phyloP scores from a whole-genome alignment of 2,888 invertebrate species.

The Dinocampus coccinellae region DNA sequence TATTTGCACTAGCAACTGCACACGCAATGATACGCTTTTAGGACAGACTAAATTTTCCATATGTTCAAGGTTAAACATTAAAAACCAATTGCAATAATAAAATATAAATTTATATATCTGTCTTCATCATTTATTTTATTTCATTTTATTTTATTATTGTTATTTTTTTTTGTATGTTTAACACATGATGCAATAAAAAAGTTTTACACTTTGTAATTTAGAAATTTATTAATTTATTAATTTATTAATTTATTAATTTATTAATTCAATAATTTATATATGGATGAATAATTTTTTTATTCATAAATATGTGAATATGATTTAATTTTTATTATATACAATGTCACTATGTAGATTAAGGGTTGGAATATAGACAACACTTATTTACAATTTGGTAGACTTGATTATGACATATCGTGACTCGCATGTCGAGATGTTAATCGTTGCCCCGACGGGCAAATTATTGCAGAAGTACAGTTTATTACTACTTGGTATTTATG shows the following conservation, averaged over 20 bases:
- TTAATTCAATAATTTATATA: constrained; percentile 7
- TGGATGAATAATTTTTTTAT: constrained; percentile 31
- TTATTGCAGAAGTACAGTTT: constrained; percentile 24
- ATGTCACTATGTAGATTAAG: constrained; percentile 24
- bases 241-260: not conserved
- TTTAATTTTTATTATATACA: not conserved
- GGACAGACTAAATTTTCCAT: constrained; percentile 7
- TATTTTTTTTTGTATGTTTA: not conserved
- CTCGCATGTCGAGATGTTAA: constrained; percentile 37
- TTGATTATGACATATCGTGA: constrained; percentile 40
- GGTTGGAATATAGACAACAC: constrained; percentile 14
- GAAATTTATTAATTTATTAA: not conserved
- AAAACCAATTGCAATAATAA: not conserved
- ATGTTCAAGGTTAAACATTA: not conserved
- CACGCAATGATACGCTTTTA: constrained; percentile 12
- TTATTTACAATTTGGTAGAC: constrained; percentile 2
- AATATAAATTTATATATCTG: not conserved
- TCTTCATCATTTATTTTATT: not conserved
- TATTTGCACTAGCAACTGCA: not conserved
- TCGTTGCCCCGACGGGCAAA: constrained; percentile 32
- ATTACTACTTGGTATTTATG: constrained; percentile 20
- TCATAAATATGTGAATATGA: constrained; percentile 2
- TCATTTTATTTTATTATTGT: not conserved
- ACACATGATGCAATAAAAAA: no score
- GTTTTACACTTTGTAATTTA: no score